Percentiles rank a stretch among this genome's conserved stretches.
These are phyloP conservation scores for Lophura nycthemera DNA, from an alignment of 2,113 vertebrate species.

Conservation along the genomic window DNA sequence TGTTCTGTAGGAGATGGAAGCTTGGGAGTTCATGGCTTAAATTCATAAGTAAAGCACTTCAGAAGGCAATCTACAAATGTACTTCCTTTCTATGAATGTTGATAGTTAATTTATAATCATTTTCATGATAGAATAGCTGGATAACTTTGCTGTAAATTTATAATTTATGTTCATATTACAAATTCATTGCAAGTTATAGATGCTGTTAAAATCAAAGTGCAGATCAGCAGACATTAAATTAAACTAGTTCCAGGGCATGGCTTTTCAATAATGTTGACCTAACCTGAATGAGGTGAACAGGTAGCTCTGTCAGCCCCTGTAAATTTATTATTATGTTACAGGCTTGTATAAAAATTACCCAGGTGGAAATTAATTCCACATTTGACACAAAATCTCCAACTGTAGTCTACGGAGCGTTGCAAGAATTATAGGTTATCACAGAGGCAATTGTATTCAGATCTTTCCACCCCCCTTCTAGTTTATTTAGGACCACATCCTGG, in stretches of 20 bases:
- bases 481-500: background rate
- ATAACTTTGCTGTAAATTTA: background rate
- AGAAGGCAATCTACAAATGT: background rate
- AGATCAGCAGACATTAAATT: background rate
- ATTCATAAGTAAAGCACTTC: background rate
- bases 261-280: background rate
- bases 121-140: background rate
- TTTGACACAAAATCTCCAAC: background rate
- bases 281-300: background rate
- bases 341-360: background rate
- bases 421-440: background rate
- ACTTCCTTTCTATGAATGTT: background rate
- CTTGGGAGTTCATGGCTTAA: background rate
- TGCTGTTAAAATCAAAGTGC: conserved; percentile 15
- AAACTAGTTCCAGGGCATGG: background rate
- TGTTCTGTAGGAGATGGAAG: background rate
- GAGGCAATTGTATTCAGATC: background rate
- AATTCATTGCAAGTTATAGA: background rate
- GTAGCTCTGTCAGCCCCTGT: background rate
- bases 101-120: background rate
- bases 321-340: background rate
- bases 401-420: background rate
- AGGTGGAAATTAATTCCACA: background rate
- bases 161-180: conserved; percentile 4
- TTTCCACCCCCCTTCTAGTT: background rate